phyloP scores from a whole-genome alignment of 2,797 vertebrate genomes.

The Coreius guichenoti region DNA sequence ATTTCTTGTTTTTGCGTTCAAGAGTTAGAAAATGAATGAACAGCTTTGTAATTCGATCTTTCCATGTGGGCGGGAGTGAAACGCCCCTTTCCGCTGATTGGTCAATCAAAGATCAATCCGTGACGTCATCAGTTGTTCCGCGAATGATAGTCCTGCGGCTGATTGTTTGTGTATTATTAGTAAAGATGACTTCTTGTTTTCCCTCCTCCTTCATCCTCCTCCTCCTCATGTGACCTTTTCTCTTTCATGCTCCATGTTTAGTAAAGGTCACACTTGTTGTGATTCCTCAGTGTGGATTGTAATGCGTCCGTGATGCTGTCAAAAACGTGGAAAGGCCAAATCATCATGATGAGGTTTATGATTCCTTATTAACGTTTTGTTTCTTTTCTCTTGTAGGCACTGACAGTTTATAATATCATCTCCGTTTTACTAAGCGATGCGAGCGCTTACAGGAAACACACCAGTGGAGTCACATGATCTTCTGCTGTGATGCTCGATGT shows the following conservation, averaged over 20 bases:
- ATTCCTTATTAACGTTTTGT: conserved; percentile 55
- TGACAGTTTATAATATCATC: conserved; percentile 21
- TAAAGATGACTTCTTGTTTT: conserved; percentile 13
- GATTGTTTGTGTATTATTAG: conserved; percentile 23
- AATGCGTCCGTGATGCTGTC: conserved; percentile 71
- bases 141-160: no score
- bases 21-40: not conserved
- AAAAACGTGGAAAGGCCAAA: conserved; percentile 73
- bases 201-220: conserved; percentile 57
- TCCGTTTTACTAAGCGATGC: not conserved
- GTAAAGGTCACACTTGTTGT: conserved; percentile 84
- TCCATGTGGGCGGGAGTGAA: not conserved
- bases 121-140: not conserved
- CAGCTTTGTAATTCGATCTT: not conserved
- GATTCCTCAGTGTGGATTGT: conserved; percentile 73
- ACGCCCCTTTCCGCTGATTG: not conserved
- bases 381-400: conserved; percentile 1
- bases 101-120: not conserved
- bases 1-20: not conserved
- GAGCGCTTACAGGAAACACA: not conserved
- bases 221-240: conserved; percentile 79
- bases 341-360: conserved; percentile 67
- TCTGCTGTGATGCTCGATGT: conserved; percentile 43
- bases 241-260: conserved; percentile 81
- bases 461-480: conserved; percentile 17